Evolutionary conservation across 2,797 vertebrate genomes (phyloP).

Genomic region (Muraenolepis orangiensis): DNA sequence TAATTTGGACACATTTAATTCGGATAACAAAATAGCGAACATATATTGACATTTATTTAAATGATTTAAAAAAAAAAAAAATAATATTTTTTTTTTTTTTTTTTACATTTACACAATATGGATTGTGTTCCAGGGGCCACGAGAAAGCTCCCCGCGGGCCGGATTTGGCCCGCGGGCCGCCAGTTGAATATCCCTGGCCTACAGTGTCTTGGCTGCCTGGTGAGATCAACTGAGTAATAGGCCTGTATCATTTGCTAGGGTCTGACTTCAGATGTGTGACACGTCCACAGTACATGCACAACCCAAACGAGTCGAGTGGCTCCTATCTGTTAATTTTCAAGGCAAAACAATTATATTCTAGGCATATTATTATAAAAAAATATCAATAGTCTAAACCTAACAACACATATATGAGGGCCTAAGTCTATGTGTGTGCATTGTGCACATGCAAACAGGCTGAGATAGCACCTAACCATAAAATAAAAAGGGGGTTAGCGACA

Average conservation of each 20-base stretch:
- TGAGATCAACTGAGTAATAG: background rate
- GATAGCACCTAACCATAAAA: background rate
- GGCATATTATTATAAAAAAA: background rate
- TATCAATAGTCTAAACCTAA: background rate
- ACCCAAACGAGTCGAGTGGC: background rate
- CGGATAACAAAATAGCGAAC: no score
- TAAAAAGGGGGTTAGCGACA: constrained; percentile 22
- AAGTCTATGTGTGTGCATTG: background rate
- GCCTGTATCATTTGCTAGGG: background rate
- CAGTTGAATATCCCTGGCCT: no score
- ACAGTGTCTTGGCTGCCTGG: background rate
- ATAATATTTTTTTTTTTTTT: no score
- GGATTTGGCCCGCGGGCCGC: no score
- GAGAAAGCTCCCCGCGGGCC: no score
- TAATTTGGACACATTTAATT: no score
- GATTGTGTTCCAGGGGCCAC: no score
- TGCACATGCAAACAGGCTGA: background rate
- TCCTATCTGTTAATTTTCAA: background rate
- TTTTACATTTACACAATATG: no score
- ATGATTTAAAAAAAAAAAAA: no score
- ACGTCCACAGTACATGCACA: background rate
- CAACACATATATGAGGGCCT: background rate
- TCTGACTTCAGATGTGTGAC: background rate
- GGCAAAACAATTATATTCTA: background rate
- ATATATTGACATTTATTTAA: no score